phyloP scores from a whole-genome alignment of 2,797 vertebrate genomes.

The Micropoecilia bifurca region DNA sequence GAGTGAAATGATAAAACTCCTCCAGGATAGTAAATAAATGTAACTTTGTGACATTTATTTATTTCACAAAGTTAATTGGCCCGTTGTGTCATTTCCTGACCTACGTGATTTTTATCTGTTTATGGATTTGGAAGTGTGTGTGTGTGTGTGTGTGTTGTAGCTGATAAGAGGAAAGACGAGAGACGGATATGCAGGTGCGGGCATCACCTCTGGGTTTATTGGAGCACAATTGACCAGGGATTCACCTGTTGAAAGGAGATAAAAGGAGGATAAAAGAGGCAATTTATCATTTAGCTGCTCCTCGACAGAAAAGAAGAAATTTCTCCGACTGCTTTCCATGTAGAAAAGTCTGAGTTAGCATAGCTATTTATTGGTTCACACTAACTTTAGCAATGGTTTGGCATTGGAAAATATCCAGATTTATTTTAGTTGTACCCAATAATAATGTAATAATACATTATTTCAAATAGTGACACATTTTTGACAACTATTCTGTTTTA shows the following conservation, averaged over 20 bases:
- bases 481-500: neutral
- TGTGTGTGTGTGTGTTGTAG: slow-evolving; percentile 20
- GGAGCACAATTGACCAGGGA: slow-evolving; percentile 15
- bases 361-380: neutral
- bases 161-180: slow-evolving; percentile 37
- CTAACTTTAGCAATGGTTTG: neutral
- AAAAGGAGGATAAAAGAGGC: slow-evolving; percentile 4
- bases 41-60: no score
- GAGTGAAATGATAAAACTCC: neutral
- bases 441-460: no score
- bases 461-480: neutral
- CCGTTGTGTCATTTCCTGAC: neutral
- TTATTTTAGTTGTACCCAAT: no score
- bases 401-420: neutral
- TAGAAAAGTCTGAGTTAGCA: neutral
- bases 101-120: slow-evolving; percentile 32
- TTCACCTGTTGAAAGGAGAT: slow-evolving; percentile 14
- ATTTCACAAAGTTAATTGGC: neutral
- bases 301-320: neutral
- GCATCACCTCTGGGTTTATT: slow-evolving; percentile 15
- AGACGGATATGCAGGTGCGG: slow-evolving; percentile 15
- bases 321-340: neutral
- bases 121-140: slow-evolving; percentile 39
- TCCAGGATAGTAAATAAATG: neutral
- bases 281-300: neutral